A percentile compares a stretch with the other conserved stretches of the same genome.
Evolutionary conservation across 1,140 invertebrate genomes (phyloP).

Genomic region (Scaptomyza montana): DNA sequence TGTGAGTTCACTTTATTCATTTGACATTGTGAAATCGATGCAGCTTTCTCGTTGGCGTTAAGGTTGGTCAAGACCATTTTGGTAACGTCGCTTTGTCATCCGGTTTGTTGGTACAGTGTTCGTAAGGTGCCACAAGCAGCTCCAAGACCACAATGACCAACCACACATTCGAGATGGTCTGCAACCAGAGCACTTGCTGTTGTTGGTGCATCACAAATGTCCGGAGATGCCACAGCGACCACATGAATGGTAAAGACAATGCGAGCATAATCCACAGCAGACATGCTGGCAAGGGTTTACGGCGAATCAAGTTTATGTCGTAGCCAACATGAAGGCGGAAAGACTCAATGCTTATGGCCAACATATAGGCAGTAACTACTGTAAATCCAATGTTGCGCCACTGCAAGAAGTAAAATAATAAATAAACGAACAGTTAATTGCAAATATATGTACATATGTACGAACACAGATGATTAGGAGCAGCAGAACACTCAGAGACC

Average conservation of each 20-base stretch:
- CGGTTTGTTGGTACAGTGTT: background rate
- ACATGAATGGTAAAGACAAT: background rate
- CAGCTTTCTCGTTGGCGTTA: too few relatives aligned
- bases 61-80: background rate
- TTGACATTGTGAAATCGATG: too few relatives aligned
- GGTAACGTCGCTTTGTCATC: background rate
- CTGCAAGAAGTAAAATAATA: background rate
- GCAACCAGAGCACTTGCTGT: background rate
- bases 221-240: background rate
- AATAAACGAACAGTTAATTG: too few relatives aligned
- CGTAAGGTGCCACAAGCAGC: background rate
- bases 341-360: background rate
- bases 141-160: background rate
- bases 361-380: background rate
- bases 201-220: background rate
- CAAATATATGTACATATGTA: background rate
- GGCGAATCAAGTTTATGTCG: background rate
- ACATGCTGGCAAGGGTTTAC: background rate
- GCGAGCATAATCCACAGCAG: background rate
- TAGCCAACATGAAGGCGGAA: constrained; percentile 10
- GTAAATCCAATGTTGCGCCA: background rate
- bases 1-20: too few relatives aligned
- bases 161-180: background rate
- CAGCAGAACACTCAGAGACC: too few relatives aligned
- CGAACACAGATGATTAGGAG: constrained; percentile 25